Evolutionary conservation across 2,113 vertebrate species (phyloP), one percentile per base, ranked within the genome.

Genomic region (Psilopsiagon aurifrons): DNA sequence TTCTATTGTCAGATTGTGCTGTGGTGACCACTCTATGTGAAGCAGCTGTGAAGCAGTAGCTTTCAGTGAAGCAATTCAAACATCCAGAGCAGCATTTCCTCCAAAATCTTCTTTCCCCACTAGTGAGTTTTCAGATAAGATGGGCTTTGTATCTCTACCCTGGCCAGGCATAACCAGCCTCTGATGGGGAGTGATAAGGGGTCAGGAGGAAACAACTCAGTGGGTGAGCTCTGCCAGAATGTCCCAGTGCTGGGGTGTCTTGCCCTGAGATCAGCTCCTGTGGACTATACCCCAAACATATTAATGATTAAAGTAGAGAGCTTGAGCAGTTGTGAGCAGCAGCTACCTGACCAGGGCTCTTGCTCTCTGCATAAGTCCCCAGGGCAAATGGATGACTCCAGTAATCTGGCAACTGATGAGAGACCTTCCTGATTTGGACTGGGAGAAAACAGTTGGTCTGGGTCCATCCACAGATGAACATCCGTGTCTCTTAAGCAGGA

Each of bases 361-460:
- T 71, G 11, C 1, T 27, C 29, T 52, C 70, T 85, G 35, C 16
- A 4, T 3, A 13, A 64, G 17, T 54, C 13, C 19, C 47, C 28
- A 41, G 49, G 28, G 28, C 22, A 62, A 23, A 13, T 75, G 37
- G n/a, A 54, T 0, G 6, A 70, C 19, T 31, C 4, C 49, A 63
- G 15, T 52, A 22, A 54, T 46, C 55, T 0, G 0, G 39, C 10
- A 78, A 8, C 17, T 37, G 15, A 9, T 69, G 49, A 44, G 0
- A 5, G 55, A 59, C 23, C 20, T 79, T 60, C 17, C 7, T 75
- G 33, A n/a, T 1, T 39, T 19, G 15, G 9, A 63, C 37, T 35
- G 54, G 57, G 13, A 82, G n/a, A 54, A 59, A 91, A 63, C 6
- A 46, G 4, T 16, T 55, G 17, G 8, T 11, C 31, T 29, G 12